Evolutionary conservation across 2,113 vertebrate species (phyloP).

Genomic region (Pan troglodytes): NHGRI_mPanTro3-v2.1_pri NC_072419.2:22693001-22693500

Average conservation of each 20-base stretch:
- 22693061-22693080: not conserved
- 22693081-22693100: not conserved
- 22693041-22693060: not conserved
- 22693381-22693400: not conserved
- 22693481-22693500: not conserved
- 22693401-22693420: not conserved
- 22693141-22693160: not conserved
- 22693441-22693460: not conserved
- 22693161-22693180: not conserved
- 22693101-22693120: not conserved
- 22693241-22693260: not conserved
- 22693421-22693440: not conserved
- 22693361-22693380: not conserved
- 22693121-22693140: not conserved
- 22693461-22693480: not conserved
- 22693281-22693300: not conserved
- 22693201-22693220: not conserved
- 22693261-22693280: not conserved
- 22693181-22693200: not conserved
- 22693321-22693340: not conserved
- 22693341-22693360: not conserved
- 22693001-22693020: not conserved
- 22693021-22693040: not conserved
- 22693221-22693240: not conserved
- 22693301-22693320: not conserved